phyloP scores from a whole-genome alignment of 2,113 vertebrate genomes.

The Etia nguti region DNA sequence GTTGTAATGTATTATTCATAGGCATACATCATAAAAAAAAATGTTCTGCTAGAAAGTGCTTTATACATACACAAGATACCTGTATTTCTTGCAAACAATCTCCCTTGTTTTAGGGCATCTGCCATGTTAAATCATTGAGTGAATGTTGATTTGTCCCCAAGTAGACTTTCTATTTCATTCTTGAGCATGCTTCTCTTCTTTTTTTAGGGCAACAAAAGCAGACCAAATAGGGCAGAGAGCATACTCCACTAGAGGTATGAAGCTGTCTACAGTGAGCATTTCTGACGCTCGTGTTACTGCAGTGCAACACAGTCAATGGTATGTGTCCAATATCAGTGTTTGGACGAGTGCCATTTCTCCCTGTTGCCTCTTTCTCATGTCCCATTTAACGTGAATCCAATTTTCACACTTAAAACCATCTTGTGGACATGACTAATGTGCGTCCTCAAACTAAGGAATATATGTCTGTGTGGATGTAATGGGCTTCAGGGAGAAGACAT shows the following conservation, averaged over 20 bases:
- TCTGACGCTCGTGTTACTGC: not conserved
- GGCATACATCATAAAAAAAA: not conserved
- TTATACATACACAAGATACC: not conserved
- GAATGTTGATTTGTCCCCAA: constrained; percentile 8
- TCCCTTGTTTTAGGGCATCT: not conserved
- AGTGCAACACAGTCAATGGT: constrained; percentile 8
- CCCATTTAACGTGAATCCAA: constrained; percentile 55
- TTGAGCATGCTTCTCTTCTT: not conserved
- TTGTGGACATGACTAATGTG: constrained; percentile 31
- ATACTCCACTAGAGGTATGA: not conserved
- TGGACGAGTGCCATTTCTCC: constrained; percentile 1
- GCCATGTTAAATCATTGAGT: not conserved
- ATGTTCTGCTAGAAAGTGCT: not conserved
- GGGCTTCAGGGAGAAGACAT: constrained; percentile 3
- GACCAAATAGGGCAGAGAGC: not conserved
- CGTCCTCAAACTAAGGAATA: not conserved
- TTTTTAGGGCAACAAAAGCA: not conserved
- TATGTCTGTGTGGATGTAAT: not conserved
- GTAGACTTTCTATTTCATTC: not conserved
- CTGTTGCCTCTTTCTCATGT: constrained; percentile 34
- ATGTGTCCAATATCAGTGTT: constrained; percentile 23
- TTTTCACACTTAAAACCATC: constrained; percentile 26
- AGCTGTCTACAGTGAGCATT: not conserved
- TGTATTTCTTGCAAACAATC: constrained; percentile 18
- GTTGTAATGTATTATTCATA: constrained; percentile 13